These are phyloP conservation scores for Lepus oiostolus DNA, from an alignment of 2,797 vertebrate genomes.

Conservation along the genomic window DNA sequence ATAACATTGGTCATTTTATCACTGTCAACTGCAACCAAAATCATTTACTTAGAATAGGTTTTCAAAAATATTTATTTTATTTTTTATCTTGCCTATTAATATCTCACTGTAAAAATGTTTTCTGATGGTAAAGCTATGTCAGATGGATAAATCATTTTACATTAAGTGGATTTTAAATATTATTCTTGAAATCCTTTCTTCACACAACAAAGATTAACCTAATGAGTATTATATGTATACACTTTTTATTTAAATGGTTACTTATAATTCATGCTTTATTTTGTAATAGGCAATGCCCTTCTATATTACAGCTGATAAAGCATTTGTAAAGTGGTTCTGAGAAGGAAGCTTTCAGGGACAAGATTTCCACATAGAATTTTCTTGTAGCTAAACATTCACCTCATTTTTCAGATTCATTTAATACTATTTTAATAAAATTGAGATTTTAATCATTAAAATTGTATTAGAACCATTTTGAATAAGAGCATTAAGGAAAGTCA, in stretches of 20 bases:
- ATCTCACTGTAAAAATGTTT: constrained; percentile 65
- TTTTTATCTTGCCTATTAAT: constrained; percentile 34
- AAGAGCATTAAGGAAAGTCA: not conserved
- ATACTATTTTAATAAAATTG: not conserved
- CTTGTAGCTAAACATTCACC: not conserved
- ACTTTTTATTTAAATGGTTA: not conserved
- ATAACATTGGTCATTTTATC: constrained; percentile 86
- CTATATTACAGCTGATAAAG: not conserved
- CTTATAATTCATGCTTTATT: not conserved
- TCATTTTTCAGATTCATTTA: not conserved
- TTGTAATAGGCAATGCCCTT: not conserved
- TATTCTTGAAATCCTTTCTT: not conserved
- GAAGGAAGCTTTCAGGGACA: not conserved
- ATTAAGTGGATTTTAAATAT: constrained; percentile 75
- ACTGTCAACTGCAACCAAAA: constrained; percentile 91
- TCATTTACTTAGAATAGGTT: constrained; percentile 86
- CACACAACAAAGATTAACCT: constrained; percentile 56
- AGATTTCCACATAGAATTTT: not conserved
- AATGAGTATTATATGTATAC: not conserved
- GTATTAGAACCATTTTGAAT: not conserved
- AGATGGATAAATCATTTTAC: not conserved
- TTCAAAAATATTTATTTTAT: constrained; percentile 58
- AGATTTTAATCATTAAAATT: not conserved
- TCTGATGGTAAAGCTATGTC: constrained; percentile 53
- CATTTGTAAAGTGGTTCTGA: not conserved